Percentiles rank a stretch among this genome's conserved stretches.
Conservation (phyloP, 2,888 invertebrate species). For the Mimas tiliae region DNA sequence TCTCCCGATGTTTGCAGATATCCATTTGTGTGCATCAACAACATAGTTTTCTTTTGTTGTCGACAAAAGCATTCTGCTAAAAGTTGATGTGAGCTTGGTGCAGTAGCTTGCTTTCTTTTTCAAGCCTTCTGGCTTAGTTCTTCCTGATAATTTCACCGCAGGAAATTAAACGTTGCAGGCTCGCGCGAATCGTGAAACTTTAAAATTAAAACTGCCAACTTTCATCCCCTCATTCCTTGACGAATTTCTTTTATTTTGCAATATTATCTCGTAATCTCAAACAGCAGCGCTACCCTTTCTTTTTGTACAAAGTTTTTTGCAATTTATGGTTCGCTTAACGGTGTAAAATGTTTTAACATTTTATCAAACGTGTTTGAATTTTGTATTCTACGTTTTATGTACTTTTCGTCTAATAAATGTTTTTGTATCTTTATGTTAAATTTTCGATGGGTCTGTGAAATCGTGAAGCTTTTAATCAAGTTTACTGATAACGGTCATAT, state of each 20-base stretch:
- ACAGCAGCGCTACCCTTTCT: slow-evolving; percentile 50
- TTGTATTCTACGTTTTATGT: slow-evolving; percentile 16
- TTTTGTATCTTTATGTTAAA: too few species aligned
- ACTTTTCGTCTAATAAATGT: not conserved
- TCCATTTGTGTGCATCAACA: slow-evolving; percentile 8
- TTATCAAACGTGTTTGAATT: slow-evolving; percentile 32
- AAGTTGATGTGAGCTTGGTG: slow-evolving; percentile 26
- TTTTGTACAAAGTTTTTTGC: slow-evolving; percentile 41
- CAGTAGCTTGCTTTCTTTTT: slow-evolving; percentile 41
- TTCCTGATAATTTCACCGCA: slow-evolving; percentile 69
- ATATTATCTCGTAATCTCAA: slow-evolving; percentile 61
- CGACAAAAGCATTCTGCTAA: slow-evolving; percentile 18
- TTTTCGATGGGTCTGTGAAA: too few species aligned
- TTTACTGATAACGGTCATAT: too few species aligned
- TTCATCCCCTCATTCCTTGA: slow-evolving; percentile 61
- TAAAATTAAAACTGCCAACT: slow-evolving; percentile 69
- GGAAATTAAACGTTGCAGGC: slow-evolving; percentile 78
- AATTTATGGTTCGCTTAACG: slow-evolving; percentile 39
- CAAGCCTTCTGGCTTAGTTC: slow-evolving; percentile 64
- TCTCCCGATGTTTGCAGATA: slow-evolving; percentile 1
- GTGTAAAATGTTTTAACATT: slow-evolving; percentile 34
- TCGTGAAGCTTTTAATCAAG: too few species aligned
- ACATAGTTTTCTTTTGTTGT: slow-evolving; percentile 20
- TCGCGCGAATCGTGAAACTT: slow-evolving; percentile 67
- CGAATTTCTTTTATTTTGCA: slow-evolving; percentile 57